These are phyloP conservation scores for Dryococelus australis DNA, from an alignment of 2,888 invertebrate genomes.

Conservation along the genomic window DNA sequence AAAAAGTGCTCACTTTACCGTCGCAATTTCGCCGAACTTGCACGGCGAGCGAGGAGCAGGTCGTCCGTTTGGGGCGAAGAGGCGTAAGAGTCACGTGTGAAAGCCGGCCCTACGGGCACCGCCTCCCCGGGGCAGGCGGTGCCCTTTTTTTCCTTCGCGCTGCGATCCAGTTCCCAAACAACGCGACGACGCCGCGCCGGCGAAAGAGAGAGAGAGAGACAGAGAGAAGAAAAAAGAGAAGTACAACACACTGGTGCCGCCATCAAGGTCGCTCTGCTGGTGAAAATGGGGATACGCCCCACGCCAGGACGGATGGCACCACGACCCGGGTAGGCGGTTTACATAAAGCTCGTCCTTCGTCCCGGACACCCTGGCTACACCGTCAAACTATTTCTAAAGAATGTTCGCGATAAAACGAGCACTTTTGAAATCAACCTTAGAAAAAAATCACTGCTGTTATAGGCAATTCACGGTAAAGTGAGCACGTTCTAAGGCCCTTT, in stretches of 20 bases:
- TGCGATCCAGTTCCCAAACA: neutral
- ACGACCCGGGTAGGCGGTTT: too few relatives aligned
- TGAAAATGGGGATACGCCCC: neutral
- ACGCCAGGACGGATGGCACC: neutral
- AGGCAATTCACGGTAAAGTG: too few relatives aligned
- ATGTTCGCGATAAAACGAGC: too few relatives aligned
- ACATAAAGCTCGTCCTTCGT: too few relatives aligned
- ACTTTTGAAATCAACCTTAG: too few relatives aligned
- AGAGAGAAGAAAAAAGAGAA: too few relatives aligned
- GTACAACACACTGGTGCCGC: neutral
- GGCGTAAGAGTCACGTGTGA: neutral
- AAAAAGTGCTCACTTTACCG: too few relatives aligned
- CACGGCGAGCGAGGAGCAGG: neutral
- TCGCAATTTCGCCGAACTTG: too few relatives aligned
- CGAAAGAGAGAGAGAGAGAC: neutral
- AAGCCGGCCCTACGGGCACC: neutral
- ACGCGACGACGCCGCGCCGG: neutral
- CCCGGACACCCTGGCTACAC: neutral
- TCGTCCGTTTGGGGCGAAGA: neutral
- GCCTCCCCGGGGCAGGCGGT: neutral
- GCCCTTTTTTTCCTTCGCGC: neutral
- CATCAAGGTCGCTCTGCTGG: neutral
- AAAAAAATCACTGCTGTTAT: too few relatives aligned
- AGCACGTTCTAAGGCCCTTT: too few relatives aligned
- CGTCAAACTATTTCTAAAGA: too few relatives aligned